These are phyloP conservation scores for Octodon degus DNA, from an alignment of 2,113 vertebrate species.

Conservation along the genomic window DNA sequence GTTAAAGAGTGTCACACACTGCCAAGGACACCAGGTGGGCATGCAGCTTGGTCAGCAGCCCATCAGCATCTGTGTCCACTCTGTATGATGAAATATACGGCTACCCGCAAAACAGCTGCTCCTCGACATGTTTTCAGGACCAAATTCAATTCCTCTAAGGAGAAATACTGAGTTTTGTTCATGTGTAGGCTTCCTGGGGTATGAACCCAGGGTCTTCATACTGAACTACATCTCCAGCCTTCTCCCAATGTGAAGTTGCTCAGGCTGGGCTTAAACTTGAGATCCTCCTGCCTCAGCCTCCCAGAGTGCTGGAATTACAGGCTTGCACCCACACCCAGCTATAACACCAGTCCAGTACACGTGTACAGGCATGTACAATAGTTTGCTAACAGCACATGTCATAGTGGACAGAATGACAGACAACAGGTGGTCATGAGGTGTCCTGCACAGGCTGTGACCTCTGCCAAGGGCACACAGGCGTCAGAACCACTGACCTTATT, in stretches of 20 bases:
- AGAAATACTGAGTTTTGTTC: background rate
- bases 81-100: fast-evolving
- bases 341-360: fast-evolving
- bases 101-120: background rate
- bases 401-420: fast-evolving
- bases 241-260: background rate
- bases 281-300: background rate
- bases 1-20: background rate
- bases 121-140: background rate
- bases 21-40: fast-evolving
- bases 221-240: background rate
- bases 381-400: background rate
- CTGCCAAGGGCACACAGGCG: background rate
- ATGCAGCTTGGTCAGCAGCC: fast-evolving
- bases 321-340: background rate
- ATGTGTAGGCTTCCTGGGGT: background rate
- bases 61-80: too few relatives aligned
- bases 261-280: background rate
- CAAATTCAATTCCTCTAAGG: background rate
- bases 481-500: background rate
- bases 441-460: fast-evolving
- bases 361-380: background rate
- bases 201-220: background rate
- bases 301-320: background rate
- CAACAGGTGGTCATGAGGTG: fast-evolving